phyloP scores from a whole-genome alignment of 2,113 vertebrate species.

The Dasyprocta punctata region DNA sequence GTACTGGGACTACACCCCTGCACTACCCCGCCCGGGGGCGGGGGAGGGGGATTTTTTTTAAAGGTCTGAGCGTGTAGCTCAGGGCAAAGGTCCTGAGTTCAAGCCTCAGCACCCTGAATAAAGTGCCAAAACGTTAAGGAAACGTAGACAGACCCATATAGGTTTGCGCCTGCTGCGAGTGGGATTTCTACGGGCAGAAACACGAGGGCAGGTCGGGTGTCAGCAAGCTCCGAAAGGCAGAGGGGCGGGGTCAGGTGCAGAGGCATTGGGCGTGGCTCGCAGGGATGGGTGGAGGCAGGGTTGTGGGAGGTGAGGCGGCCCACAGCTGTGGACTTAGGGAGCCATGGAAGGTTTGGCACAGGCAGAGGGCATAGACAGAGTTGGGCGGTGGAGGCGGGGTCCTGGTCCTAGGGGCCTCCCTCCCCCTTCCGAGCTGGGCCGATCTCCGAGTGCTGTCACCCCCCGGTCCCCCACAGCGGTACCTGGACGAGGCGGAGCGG shows the following conservation, averaged over 20 bases:
- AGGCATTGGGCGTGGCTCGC: accelerated
- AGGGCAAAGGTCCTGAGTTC: background rate
- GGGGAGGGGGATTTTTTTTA: background rate
- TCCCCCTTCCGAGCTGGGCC: background rate
- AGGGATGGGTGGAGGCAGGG: no score
- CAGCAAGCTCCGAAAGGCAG: background rate
- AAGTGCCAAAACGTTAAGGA: background rate
- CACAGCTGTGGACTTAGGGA: background rate
- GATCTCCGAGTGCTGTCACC: background rate
- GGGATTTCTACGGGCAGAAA: background rate
- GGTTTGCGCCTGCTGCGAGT: background rate
- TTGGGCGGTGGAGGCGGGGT: background rate
- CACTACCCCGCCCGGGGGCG: no score
- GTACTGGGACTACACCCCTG: background rate
- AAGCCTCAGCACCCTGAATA: background rate
- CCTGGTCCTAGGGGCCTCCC: background rate
- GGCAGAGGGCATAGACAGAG: no score
- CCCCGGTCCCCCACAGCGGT: constrained; percentile 86
- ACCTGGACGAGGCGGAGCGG: constrained; percentile 95
- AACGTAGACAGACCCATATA: background rate
- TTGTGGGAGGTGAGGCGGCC: no score
- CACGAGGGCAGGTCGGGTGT: background rate
- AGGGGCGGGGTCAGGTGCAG: background rate
- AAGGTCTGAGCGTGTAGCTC: background rate
- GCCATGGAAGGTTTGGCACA: background rate